Conservation (phyloP, 2,113 vertebrate species). For the Pipra filicauda region DNA sequence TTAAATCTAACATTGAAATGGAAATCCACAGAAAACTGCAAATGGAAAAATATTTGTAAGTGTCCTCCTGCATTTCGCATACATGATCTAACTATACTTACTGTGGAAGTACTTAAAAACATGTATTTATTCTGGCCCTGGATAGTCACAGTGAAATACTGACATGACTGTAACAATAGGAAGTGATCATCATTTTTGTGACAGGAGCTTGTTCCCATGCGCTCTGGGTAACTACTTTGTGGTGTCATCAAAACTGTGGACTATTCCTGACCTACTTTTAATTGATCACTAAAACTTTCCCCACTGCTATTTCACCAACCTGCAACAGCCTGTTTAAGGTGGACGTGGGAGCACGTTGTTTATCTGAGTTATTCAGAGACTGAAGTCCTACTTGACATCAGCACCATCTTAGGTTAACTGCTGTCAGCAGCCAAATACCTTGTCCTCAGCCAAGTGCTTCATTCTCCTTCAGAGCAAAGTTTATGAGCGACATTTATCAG, state of each 20-base stretch:
- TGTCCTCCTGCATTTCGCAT: not conserved
- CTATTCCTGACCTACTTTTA: not conserved
- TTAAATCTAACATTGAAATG: not conserved
- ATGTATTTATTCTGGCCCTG: not conserved
- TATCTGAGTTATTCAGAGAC: not conserved
- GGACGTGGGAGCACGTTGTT: not conserved
- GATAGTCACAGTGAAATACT: not conserved
- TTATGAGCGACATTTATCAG: not conserved
- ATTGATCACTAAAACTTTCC: not conserved
- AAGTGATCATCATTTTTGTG: not conserved
- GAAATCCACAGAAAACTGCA: not conserved
- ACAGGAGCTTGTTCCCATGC: not conserved
- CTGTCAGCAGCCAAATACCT: not conserved
- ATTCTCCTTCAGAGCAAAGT: not conserved
- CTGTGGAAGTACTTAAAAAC: not conserved
- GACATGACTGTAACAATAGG: not conserved
- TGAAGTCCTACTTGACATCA: not conserved
- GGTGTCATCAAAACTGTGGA: not conserved
- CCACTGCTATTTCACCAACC: not conserved
- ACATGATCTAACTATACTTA: not conserved
- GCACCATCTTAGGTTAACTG: not conserved
- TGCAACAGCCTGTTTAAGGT: not conserved
- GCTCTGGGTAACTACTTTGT: not conserved
- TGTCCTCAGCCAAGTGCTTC: not conserved
- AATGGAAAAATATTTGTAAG: not conserved